Evolutionary conservation across 2,113 vertebrate species (phyloP), one percentile per base, ranked within the genome.

Genomic region (Hydrolagus affinis): DNA sequence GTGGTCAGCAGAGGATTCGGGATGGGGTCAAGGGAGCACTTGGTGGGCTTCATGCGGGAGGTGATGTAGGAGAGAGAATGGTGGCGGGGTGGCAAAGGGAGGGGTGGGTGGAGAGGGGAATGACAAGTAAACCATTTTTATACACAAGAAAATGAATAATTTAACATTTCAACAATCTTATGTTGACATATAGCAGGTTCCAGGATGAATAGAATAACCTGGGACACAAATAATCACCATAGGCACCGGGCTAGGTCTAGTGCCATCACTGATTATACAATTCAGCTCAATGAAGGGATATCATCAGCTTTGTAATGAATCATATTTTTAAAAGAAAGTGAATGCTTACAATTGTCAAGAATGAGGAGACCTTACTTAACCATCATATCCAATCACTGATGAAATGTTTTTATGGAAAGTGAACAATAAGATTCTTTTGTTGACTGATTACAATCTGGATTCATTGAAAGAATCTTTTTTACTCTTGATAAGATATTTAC

Each of bases 401-500:
- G 28, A 66, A 32, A 64, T 64, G n/a, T 11, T 83, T 78, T 77
- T 83, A 66, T 83, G 78, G 9, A 68, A 66, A 64, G 77, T 23
- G 64, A 83, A 83, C n/a, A 15, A 30, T 83, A 80, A 80, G 77
- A 80, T 80, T 80, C 23, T 80, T 80, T 80, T 30, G 25, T 80
- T 80, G 77, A 44, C 44, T 44, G 44, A 30, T 80, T 80, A n/a
- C 60, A 80, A 44, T 19, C 28, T 32, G 28, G 78, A 66, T 83
- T 32, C 78, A 68, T 83, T 83, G 78, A 66, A 83, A 66, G 78
- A 68, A 66, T 64, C 14, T 64, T 6, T 44, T 77, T 64, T 62
- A 80, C 30, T 83, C 78, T 87, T 8, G 87, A 72, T 44, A 71
- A 74, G 80, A 0, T 86, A 69, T 91, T 91, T 87, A 85, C 88